Evolutionary conservation across 1,140 invertebrate species (phyloP), one percentile per base, ranked within the genome.

Genomic region (Augochlora pura): DNA sequence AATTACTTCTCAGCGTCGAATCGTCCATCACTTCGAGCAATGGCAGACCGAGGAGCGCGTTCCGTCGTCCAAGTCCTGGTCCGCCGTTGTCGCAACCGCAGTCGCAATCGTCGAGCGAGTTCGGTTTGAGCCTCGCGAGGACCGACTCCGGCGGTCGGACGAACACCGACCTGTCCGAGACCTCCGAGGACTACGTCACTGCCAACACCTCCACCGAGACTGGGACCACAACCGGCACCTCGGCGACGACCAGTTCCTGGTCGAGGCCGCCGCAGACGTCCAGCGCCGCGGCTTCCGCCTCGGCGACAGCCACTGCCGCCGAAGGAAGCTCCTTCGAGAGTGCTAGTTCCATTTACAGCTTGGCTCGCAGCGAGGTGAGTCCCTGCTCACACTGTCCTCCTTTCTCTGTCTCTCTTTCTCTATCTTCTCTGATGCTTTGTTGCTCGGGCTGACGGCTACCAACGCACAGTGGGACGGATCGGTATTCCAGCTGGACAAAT

Each of bases 111-210:
- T 93, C 92, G 25, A 93, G 91, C 73, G 92, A 93, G 70, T 91
- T 93, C 59, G 91, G 88, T 16, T 77, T 93, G 64, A 93, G 93
- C 76, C 85, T 95, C 16, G 94, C 94, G 2, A 88, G 96, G 81
- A 96, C 96, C 5, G 96, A 96, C 92, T 96, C 96, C 21, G 95
- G 95, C 66, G 95, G 95, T 71, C 95, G 94, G 90, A 95, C 95
- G 2, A 96, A 96, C 88, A 96, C 95, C 8, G 96, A 97, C 90
- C 94, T 97, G 27, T 97, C 96, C 12, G 96, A 97, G 92, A 97
- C 97, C 73, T 97, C 96, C 38, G 97, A 98, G 89, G 97, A 98
- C 89, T 98, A 98, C 91, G 95, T 97, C 79, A 98, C 97, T 87
- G 97, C 97, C 89, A 97, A 96, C 91, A 97, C 96, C 46, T 96